Evolutionary conservation across 2,888 invertebrate genomes (phyloP), one percentile per base, ranked within the genome.

Genomic region (Netelia inedita): DNA sequence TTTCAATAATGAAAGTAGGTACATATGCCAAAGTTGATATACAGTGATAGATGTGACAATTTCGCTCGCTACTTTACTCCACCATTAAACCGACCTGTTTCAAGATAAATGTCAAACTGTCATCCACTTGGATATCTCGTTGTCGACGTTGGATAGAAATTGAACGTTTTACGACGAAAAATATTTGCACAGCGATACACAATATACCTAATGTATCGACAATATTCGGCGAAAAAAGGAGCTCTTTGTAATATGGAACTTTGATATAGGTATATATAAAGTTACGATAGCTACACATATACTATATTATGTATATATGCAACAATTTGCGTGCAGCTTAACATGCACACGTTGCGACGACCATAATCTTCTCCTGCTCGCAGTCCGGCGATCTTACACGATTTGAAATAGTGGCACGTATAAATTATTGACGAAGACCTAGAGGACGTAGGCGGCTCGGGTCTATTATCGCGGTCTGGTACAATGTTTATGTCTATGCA

Each of bases 1-100:
- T 55, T 66, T 76, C 57, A 59, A 76, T 76, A 76, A 76, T 76
- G 43, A n/a, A 76, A 76, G 11, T 28, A 23, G 11, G 11, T 46
- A 46, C 14, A 46, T 14, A 46, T 46, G 14, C 0, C 46, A 46
- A 35, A 35, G 46, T 14, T 14, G 10, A 14, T 46, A 46, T 46
- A 46, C 10, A 14, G 46, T 46, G 14, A 10, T 46, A 46, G 46
- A 46, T 46, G 46, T 46, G 11, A 46, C 46, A 14, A 46, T 2
- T 10, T 11, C 3, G 14, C 46, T 46, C 14, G 2, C 46, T 3
- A 46, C 11, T 46, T 14, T 46, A 14, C 11, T 14, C 2, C 11
- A 14, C 46, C 2, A 11, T 46, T 46, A 46, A 46, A 14, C 46
- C 14, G 14, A 5, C 46, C 10, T 2, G 3, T 46, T 14, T 46